Base-by-base conservation (phyloP, 2,888 invertebrate species). In the Pterostichus niger region DNA sequence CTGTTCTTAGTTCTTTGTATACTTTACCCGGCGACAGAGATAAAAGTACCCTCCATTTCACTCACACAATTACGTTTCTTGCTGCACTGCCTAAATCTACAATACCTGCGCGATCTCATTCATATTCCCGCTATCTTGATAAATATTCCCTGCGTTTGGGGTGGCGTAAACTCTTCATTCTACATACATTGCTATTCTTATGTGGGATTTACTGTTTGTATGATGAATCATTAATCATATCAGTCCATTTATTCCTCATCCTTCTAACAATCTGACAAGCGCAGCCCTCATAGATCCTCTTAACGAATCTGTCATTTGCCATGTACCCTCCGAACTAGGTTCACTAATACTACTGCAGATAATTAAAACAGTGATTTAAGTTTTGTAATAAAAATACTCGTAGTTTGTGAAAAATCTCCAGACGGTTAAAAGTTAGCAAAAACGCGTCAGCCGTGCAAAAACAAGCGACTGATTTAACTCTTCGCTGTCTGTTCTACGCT, bases 1-100 rank as follows among this genome's bases (percentile, higher is more conserved):
- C 73, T 54, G 49, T 82, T 44, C 44, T 73, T 71, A 35, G 79
- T 85, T 80, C 84, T 80, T 84, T 84, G 73, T 76, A 83, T 73
- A 78, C 83, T 84, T 83, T 84, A 76, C 78, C 80, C 83, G 83
- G 15, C 56, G 71, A 71, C 13, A 15, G 68, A 71, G 44, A 71
- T 13, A 15, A 44, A 1, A 4, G 11, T 5, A 71, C 15, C 17
- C 10, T 15, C 24, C 44, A 17, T 71, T 71, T 15, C 68, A 44
- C 68, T 71, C 68, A 17, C 68, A 71, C 68, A 71, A 46, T 71
- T 40, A 7, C 40, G 40, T 40, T 40, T 40, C 40, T 40, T 40
- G 40, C 40, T 40, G 40, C 40, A 40, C 40, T 40, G 40, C 1
- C 40, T 40, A 9, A 40, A 7, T 6, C 40, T 11, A 49, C 49